Conservation (phyloP, 2,797 vertebrate species). For the Clarias laeviceps region DNA sequence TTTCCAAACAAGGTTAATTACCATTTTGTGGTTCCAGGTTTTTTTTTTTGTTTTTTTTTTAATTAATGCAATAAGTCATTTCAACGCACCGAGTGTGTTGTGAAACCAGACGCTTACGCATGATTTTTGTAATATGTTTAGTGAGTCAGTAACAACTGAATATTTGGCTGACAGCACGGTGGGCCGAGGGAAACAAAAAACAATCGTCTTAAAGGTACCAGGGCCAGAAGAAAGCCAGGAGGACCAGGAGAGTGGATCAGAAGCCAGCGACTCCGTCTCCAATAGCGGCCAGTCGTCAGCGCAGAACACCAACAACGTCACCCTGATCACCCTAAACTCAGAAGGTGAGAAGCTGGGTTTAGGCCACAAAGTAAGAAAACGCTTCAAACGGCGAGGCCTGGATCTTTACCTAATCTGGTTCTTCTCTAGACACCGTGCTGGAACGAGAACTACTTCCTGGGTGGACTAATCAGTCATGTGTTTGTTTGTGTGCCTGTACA, state of each 20-base stretch:
- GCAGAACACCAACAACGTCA: slow-evolving; percentile 90
- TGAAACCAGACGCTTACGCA: background rate
- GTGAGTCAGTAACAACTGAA: slow-evolving; percentile 35
- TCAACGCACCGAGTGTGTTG: background rate
- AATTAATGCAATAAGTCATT: slow-evolving; percentile 3
- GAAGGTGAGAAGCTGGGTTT: slow-evolving; percentile 79
- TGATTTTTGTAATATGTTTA: slow-evolving; percentile 21
- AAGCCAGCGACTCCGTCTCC: slow-evolving; percentile 93
- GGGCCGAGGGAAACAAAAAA: slow-evolving; percentile 90
- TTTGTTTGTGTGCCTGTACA: background rate
- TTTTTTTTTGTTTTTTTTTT: background rate
- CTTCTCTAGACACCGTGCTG: background rate
- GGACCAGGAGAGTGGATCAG: slow-evolving; percentile 94
- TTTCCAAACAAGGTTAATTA: background rate
- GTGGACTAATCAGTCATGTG: background rate
- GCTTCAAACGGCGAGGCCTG: background rate
- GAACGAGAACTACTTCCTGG: background rate
- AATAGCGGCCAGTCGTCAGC: slow-evolving; percentile 83
- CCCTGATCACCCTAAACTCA: slow-evolving; percentile 95
- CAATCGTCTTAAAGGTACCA: slow-evolving; percentile 95
- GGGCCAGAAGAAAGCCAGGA: slow-evolving; percentile 92
- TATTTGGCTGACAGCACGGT: slow-evolving; percentile 77
- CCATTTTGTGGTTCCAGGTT: background rate
- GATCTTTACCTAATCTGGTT: background rate
- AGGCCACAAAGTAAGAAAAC: background rate